phyloP scores from a whole-genome alignment of 2,888 invertebrate genomes.

The Liodrosophila aerea region DNA sequence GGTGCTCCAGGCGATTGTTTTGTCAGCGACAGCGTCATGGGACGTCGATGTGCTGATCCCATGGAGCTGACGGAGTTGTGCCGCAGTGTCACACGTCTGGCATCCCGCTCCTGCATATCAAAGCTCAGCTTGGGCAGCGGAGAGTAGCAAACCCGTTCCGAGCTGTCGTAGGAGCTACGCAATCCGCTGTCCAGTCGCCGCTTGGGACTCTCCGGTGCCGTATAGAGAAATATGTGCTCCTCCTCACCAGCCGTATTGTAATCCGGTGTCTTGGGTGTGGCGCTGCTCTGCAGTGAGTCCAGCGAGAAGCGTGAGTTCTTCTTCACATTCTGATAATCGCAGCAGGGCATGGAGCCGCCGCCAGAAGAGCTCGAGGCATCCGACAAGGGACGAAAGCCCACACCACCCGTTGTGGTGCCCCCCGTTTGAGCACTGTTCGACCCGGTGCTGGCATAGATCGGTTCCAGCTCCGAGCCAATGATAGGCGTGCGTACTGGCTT shows the following conservation, averaged over 20 bases:
- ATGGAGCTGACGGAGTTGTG: conserved; percentile 62
- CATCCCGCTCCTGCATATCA: conserved; percentile 78
- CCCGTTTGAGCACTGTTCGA: conserved; percentile 7
- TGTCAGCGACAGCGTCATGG: conserved; percentile 68
- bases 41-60: conserved; percentile 36
- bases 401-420: not conserved
- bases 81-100: conserved; percentile 55
- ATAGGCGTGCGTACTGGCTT: conserved; percentile 79
- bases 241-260: conserved; percentile 79
- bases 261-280: conserved; percentile 81
- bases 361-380: conserved; percentile 80
- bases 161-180: conserved; percentile 72
- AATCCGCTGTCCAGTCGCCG: conserved; percentile 75
- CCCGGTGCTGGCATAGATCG: conserved; percentile 74
- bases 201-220: conserved; percentile 80
- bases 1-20: conserved; percentile 44
- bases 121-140: conserved; percentile 70
- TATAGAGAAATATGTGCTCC: conserved; percentile 80
- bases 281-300: conserved; percentile 81
- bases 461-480: conserved; percentile 74
- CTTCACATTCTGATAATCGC: conserved; percentile 79
- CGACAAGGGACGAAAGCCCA: conserved; percentile 79
- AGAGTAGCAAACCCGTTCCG: conserved; percentile 73
- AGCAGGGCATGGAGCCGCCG: conserved; percentile 74
- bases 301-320: conserved; percentile 81